phyloP scores from a whole-genome alignment of 2,113 vertebrate species.

The Serranochromis macrocephalus region DNA sequence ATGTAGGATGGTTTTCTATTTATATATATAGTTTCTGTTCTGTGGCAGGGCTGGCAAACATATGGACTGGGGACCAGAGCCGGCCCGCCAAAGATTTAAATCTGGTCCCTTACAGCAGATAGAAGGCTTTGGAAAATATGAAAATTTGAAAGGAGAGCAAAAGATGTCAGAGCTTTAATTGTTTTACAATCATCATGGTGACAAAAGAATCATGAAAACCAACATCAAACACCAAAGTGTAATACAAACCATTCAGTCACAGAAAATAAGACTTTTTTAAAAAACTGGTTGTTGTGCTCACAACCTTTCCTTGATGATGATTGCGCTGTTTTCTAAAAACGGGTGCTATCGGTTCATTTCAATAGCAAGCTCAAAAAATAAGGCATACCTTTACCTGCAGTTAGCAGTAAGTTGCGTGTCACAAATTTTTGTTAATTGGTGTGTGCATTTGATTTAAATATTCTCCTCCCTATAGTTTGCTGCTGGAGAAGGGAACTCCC shows the following conservation, averaged over 20 bases:
- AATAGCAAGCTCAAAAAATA: background rate
- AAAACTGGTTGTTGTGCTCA: background rate
- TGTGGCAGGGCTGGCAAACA: background rate
- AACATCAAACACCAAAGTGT: background rate
- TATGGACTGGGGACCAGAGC: background rate
- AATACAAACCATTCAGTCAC: background rate
- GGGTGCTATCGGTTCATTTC: background rate
- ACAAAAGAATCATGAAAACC: background rate
- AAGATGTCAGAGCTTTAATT: background rate
- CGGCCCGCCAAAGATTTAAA: accelerated
- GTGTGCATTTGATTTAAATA: background rate
- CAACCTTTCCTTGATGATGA: background rate
- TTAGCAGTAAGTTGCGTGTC: background rate
- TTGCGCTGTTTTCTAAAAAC: background rate
- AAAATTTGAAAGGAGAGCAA: background rate
- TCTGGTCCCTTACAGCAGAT: background rate
- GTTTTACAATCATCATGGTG: background rate
- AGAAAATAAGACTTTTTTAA: background rate
- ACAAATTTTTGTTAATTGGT: background rate
- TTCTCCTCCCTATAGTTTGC: background rate
- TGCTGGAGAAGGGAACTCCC: background rate
- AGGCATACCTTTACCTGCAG: background rate
- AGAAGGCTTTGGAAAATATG: background rate
- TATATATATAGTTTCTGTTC: background rate
- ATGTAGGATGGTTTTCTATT: background rate